Conservation (phyloP, 1,140 invertebrate species). For the Sitobion miscanthi region DNA sequence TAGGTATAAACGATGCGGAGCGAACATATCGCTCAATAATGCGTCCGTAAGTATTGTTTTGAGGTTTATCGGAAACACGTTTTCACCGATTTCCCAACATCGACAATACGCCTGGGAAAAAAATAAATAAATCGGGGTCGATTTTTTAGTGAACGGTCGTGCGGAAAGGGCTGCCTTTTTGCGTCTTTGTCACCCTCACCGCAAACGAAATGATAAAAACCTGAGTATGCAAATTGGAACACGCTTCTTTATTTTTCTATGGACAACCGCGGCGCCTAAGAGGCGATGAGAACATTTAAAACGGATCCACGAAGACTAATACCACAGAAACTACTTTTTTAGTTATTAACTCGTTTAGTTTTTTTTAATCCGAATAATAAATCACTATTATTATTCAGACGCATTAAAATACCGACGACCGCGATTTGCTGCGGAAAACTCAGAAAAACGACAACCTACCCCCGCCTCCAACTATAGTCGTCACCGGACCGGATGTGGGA, state of each 20-base stretch:
- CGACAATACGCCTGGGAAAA: background rate
- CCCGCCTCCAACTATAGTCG: background rate
- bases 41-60: background rate
- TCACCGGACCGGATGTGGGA: background rate
- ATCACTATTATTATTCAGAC: background rate
- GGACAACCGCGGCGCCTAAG: background rate
- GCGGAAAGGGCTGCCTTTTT: background rate
- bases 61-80: background rate
- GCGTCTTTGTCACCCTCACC: background rate
- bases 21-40: background rate
- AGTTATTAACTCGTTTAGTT: background rate
- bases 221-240: background rate
- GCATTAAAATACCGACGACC: background rate
- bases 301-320: background rate
- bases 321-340: background rate
- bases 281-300: background rate
- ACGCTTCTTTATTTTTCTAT: background rate
- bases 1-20: background rate
- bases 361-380: background rate
- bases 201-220: background rate
- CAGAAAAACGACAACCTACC: background rate
- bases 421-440: background rate
- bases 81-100: background rate
- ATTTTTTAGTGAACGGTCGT: background rate
- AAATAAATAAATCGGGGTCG: background rate